phyloP scores from a whole-genome alignment of 2,888 invertebrate genomes.

The Rhingia rostrata region DNA sequence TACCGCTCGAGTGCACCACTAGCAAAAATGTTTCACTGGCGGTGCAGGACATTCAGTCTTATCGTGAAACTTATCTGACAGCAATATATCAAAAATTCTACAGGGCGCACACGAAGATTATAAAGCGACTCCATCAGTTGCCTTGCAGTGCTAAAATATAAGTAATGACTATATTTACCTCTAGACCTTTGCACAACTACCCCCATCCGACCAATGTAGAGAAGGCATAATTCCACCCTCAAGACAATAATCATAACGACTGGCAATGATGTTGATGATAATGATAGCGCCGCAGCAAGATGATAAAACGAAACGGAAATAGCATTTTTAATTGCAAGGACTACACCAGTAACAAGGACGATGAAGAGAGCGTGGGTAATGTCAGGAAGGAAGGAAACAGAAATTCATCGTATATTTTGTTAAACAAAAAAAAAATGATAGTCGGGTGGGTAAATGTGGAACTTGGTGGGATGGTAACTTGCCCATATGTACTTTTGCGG shows the following conservation, averaged over 20 bases:
- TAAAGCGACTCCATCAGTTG: conserved; percentile 60
- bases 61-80: conserved; percentile 54
- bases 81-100: conserved; percentile 65
- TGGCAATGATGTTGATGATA: conserved; percentile 42
- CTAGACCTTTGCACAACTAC: conserved; percentile 11
- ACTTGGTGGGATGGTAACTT: conserved; percentile 33
- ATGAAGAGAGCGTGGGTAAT: neutral
- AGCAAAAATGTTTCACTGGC: neutral
- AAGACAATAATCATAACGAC: conserved; percentile 67
- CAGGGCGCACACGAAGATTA: conserved; percentile 48
- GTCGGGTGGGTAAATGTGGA: conserved; percentile 26
- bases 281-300: conserved; percentile 49
- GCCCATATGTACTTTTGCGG: conserved; percentile 48
- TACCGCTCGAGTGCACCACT: neutral
- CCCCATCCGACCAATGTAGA: neutral
- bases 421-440: conserved; percentile 36
- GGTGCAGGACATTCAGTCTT: conserved; percentile 17
- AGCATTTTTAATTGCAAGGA: conserved; percentile 68
- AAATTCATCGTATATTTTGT: conserved; percentile 38
- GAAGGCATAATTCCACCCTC: neutral
- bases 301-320: conserved; percentile 69
- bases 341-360: conserved; percentile 15
- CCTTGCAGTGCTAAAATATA: conserved; percentile 33
- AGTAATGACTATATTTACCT: conserved; percentile 63
- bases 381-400: neutral